Conservation (phyloP, 2,797 vertebrate genomes). For the Spinibarbus caldwelli region DNA sequence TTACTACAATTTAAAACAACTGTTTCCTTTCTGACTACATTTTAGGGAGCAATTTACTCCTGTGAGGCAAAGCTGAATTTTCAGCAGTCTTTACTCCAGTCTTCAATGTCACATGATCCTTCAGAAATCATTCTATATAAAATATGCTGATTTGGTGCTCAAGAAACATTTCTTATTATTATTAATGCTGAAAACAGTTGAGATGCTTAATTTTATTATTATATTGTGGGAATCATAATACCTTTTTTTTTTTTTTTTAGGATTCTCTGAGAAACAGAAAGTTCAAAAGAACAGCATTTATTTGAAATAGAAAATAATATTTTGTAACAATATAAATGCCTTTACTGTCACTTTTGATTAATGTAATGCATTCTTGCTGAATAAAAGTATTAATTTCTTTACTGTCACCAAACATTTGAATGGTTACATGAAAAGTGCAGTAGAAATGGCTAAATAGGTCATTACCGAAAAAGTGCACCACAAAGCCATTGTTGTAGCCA, state of each 20-base stretch:
- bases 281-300: not conserved
- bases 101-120: too few relatives aligned
- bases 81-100: too few relatives aligned
- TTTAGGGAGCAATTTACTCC: too few relatives aligned
- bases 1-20: too few relatives aligned
- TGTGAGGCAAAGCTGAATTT: too few relatives aligned
- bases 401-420: not conserved
- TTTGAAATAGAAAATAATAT: not conserved
- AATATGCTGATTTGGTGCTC: too few relatives aligned
- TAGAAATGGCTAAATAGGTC: not conserved
- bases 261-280: not conserved
- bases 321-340: not conserved
- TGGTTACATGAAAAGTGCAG: not conserved
- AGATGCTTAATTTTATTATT: too few relatives aligned
- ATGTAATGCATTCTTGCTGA: not conserved
- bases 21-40: too few relatives aligned
- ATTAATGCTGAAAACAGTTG: too few relatives aligned
- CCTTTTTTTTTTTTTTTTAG: not conserved
- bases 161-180: too few relatives aligned
- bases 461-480: conserved; percentile 93
- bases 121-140: too few relatives aligned
- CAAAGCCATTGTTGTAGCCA: conserved; percentile 91
- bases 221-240: too few relatives aligned
- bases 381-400: not conserved
- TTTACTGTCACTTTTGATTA: not conserved